Evolutionary conservation across 2,113 vertebrate species (phyloP).

Genomic region (Brachionichthys hirsutus): DNA sequence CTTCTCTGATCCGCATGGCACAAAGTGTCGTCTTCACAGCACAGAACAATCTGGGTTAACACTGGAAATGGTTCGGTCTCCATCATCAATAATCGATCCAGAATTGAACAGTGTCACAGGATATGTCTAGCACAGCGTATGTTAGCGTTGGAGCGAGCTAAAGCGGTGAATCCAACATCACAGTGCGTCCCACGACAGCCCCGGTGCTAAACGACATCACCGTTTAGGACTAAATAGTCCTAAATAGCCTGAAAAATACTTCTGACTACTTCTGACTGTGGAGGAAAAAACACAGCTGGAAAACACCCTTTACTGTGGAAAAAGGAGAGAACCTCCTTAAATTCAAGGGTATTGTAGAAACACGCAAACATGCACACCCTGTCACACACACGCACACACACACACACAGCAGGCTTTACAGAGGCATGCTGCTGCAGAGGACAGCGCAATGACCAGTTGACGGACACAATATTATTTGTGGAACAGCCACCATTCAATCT

Average conservation of each 20-base stretch:
- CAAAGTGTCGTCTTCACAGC: not conserved
- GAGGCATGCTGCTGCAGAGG: slow-evolving; percentile 32
- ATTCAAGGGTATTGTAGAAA: too few species aligned
- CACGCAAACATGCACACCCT: not conserved
- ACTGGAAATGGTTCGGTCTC: not conserved
- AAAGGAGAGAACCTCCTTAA: too few species aligned
- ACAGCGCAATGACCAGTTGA: slow-evolving; percentile 54
- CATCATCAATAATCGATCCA: not conserved
- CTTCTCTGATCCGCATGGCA: not conserved
- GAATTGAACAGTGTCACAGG: not conserved
- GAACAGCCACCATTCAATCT: slow-evolving; percentile 52
- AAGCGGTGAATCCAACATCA: not conserved
- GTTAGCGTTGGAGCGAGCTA: not conserved
- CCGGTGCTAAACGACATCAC: not conserved
- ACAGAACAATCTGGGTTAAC: not conserved
- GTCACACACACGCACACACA: not conserved
- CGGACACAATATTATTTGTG: slow-evolving; percentile 64
- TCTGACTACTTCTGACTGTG: not conserved
- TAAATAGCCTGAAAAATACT: not conserved
- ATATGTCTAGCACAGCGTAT: not conserved
- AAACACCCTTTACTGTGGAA: slow-evolving; percentile 11
- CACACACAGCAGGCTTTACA: slow-evolving; percentile 17
- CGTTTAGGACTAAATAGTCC: not conserved
- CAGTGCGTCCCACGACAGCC: not conserved
- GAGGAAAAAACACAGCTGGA: slow-evolving; percentile 20